Base-by-base conservation (phyloP, 2,888 invertebrate genomes). In the Argynnis bischoffii region DNA sequence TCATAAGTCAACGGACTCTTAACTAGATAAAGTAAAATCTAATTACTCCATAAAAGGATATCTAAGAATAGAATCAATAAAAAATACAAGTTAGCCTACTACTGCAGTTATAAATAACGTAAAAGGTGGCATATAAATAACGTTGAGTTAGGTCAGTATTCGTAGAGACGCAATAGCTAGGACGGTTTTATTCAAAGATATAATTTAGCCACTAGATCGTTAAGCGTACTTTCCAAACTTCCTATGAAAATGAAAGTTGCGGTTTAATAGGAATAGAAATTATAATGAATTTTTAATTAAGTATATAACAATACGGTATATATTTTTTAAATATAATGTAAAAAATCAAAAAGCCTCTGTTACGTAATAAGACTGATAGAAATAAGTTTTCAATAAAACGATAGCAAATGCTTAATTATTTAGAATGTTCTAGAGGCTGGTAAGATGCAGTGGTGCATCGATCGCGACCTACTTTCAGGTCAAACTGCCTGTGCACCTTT, bases 401-500 rank as follows among this genome's bases (percentile, higher is more conserved):
- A 26, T 46, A 55, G 21, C 14, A 3, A 64, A 65, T 60, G 15
- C n/a, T 55, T 66, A 66, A 66, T 66, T 65, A 65, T 53, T 55
- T 50, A 55, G 56, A 64, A 67, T 48, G 31, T 70, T 64, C 57
- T 57, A 54, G 55, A 56, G 53, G 57, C 55, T 64, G 66, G 66
- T 77, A 81, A 85, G 84, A 84, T 85, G 85, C 84, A 84, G 75
- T 72, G 70, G 69, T 74, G 72, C 71, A 89, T 89, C 87, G 89
- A 90, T 89, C 84, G 86, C 81, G 89, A 88, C 90, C 90, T 86
- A 90, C 80, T 88, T 90, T 80, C 85, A 85, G 89, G 88, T 89
- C 89, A 86, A 74, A 77, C 77, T 66, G 68, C 72, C 71, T 67
- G 64, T 70, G 68, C 67, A 74, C 70, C 74, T 72, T 72, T 70